Percentiles rank a stretch among this genome's conserved stretches.
phyloP scores from a whole-genome alignment of 2,888 invertebrate genomes.

The Molorchus minor region DNA sequence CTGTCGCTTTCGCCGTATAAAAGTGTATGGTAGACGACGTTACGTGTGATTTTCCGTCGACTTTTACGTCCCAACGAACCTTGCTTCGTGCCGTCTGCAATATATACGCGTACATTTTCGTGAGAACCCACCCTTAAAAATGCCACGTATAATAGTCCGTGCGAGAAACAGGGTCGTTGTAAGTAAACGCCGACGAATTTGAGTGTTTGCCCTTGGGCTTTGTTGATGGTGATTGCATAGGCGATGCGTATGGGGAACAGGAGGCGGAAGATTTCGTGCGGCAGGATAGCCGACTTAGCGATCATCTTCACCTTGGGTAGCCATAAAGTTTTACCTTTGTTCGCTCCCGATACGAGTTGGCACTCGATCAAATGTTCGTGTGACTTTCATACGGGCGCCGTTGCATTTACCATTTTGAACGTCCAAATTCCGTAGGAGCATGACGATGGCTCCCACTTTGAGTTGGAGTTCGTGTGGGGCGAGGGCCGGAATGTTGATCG shows the following conservation, averaged over 20 bases:
- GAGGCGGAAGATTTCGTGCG: conserved; percentile 8
- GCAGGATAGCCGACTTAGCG: background rate
- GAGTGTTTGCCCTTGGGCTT: conserved; percentile 43
- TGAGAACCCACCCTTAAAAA: conserved; percentile 30
- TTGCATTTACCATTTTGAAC: conserved; percentile 39
- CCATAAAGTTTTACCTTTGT: background rate
- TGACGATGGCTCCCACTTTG: conserved; percentile 40
- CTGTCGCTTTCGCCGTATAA: background rate
- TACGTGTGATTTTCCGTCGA: background rate
- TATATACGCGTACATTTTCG: background rate
- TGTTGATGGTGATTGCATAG: conserved; percentile 44
- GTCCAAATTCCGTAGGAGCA: conserved; percentile 43
- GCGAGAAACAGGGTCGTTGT: conserved; percentile 35
- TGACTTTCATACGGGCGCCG: conserved; percentile 31
- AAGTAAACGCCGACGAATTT: conserved; percentile 35
- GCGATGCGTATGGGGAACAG: conserved; percentile 42
- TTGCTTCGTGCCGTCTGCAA: background rate
- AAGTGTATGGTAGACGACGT: background rate
- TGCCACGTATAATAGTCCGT: conserved; percentile 42
- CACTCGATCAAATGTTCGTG: conserved; percentile 5
- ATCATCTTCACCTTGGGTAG: background rate
- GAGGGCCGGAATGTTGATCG: conserved; percentile 36
- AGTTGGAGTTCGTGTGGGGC: conserved; percentile 42
- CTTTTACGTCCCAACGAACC: background rate
- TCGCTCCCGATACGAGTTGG: conserved; percentile 10